Base-by-base conservation (phyloP, 2,888 invertebrate genomes). In the Epistrophe eligans region DNA sequence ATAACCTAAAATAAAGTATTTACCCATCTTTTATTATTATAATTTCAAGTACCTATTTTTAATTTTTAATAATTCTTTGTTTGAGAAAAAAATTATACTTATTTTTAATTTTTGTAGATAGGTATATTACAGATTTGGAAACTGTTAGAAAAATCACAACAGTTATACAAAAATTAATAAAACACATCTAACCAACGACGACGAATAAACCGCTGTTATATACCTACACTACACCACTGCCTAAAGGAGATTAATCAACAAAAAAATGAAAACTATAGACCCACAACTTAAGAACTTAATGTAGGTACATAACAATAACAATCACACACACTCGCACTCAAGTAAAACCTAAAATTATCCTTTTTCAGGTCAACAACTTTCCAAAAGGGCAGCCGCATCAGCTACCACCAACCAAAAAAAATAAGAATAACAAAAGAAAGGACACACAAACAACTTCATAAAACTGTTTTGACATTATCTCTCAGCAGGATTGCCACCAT, bases 351-450 rank as follows among this genome's bases (percentile, higher is more conserved):
- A 71, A 82, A 77, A 71, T 82, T 64, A 82, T 79, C 77, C 82
- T 71, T 85, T 85, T 85, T 74, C 81, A 85, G 85, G 85, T 85
- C 85, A 85, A 85, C 58, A 70, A 74, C 70, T 82, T 74, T 50
- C 84, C 57, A 81, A 81, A 85, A 77, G 80, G 77, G 19, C 77
- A 74, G 77, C 32, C 85, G 57, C 70, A 74, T 74, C 62, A 77
- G 77, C 73, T 73, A 60, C 66, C 76, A 60, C 43, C 60, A 43
- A 52, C 38, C n/a, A n/a, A n/a, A n/a, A n/a, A n/a, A 70, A 38
- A 38, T 24, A 24, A 24, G 24, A 48, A 11, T 8, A 55, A 17
- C 17, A 66, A 17, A 38, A 38, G 45, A 77, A 81, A 74, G 62
- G 64, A n/a, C 70, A 70, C 80, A 70, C 81, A 80, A 80, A 50